Evolutionary conservation across 2,888 invertebrate genomes (phyloP), one percentile per base, ranked within the genome.

Genomic region (Allophyes oxyacanthae): DNA sequence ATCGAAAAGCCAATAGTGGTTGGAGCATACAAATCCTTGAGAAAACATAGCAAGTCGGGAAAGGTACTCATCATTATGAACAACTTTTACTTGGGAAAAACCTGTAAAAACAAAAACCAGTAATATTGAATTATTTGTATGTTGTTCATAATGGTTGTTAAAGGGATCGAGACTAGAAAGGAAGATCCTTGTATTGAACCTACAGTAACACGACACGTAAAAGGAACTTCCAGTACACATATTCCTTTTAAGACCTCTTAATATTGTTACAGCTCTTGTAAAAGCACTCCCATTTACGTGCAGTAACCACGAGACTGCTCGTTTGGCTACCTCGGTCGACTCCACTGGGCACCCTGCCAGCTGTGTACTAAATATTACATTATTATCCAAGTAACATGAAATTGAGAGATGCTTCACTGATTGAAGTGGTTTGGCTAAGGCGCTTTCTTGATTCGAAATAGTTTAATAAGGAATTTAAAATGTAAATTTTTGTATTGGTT

Each of bases 181-280:
- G n/a, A n/a, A n/a, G n/a, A n/a, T n/a, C n/a, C n/a, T n/a, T n/a
- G 10, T n/a, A 13, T 14, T 14, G 1, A 33, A 8, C 8, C 8
- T 40, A 26, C 11, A 15, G 11, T 10, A 5, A 28, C 2, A 51
- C 41, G 6, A 63, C 15, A 11, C 6, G 14, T 30, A 30, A 28
- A 41, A 65, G 2, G 34, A 33, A 25, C 4, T 26, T 13, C 5
- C 7, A 20, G 45, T 33, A 32, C 43, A n/a, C 9, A 32, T 43
- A 34, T 8, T 10, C 28, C 32, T 20, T 26, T 33, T 52, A 48
- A 48, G 5, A 20, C 15, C 15, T 1, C 7, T 32, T 52, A 56
- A 68, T 49, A 56, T 52, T 38, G 36, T 68, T 40, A 60, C 25
- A 44, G 48, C 37, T 14, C 48, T 52, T 49, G 69, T 56, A 69